A percentile compares a stretch with the other conserved stretches of the same genome.
These are phyloP conservation scores for Petrosia ficiformis DNA, from an alignment of 37 sponge, comb jelly and placozoan genomes.

Conservation along the genomic window DNA sequence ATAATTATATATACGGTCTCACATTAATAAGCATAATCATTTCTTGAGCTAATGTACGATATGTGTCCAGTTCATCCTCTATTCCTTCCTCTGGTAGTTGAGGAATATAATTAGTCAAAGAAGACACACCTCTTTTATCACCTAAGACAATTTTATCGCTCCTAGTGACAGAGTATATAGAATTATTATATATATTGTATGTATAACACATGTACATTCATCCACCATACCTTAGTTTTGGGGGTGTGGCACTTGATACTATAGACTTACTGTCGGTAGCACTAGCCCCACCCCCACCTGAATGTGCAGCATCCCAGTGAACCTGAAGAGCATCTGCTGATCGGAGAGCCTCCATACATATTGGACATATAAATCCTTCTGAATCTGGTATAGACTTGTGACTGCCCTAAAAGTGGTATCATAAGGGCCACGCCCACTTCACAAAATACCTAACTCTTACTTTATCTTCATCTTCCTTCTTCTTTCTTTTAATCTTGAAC, in stretches of 20 bases:
- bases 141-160: too few species aligned
- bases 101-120: conserved; percentile 3
- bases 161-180: too few species aligned
- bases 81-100: conserved; percentile 12
- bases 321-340: conserved; percentile 65
- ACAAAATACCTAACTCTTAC: too few species aligned
- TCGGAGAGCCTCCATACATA: conserved; percentile 71
- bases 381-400: background rate
- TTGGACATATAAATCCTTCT: conserved; percentile 81
- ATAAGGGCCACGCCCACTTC: too few species aligned
- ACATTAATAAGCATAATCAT: conserved; percentile 38
- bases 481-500: too few species aligned
- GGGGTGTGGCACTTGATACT: too few species aligned
- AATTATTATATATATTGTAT: too few species aligned
- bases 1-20: background rate
- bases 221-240: too few species aligned
- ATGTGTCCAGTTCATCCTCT: conserved; percentile 32
- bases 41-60: conserved; percentile 22
- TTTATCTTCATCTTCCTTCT: too few species aligned
- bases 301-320: conserved; percentile 74
- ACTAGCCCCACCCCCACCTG: background rate
- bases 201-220: too few species aligned
- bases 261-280: too few species aligned
- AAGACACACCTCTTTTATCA: too few species aligned
- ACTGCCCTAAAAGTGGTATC: background rate